Evolutionary conservation across 2,888 invertebrate species (phyloP).

Genomic region (Napeogenes sylphis): DNA sequence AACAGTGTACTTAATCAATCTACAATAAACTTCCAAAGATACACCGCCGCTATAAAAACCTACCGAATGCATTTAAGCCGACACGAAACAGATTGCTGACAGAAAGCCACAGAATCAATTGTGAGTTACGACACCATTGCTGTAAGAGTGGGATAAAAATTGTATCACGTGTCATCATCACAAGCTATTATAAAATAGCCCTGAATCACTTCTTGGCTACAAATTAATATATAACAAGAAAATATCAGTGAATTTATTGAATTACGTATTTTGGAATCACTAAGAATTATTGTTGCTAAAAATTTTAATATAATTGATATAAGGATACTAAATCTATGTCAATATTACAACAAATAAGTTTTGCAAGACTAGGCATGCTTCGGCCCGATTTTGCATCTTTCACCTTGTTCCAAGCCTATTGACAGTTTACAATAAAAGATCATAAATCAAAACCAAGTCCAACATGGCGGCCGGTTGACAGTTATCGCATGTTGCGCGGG

Average conservation of each 20-base stretch:
- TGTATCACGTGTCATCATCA: constrained; percentile 2
- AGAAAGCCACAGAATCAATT: constrained; percentile 31
- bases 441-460: constrained; percentile 72
- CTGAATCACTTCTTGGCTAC: too few relatives aligned
- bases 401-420: constrained; percentile 42
- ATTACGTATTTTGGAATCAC: too few relatives aligned
- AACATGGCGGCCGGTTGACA: constrained; percentile 71
- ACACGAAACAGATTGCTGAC: constrained; percentile 24
- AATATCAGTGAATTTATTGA: too few relatives aligned
- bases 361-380: neutral
- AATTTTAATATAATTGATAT: too few relatives aligned
- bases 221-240: too few relatives aligned
- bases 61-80: constrained; percentile 4
- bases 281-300: too few relatives aligned
- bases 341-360: neutral
- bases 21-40: too few relatives aligned
- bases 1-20: constrained; percentile 2
- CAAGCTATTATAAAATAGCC: neutral
- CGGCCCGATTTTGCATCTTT: constrained; percentile 7
- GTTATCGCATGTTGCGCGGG: constrained; percentile 72
- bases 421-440: constrained; percentile 62
- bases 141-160: constrained; percentile 4
- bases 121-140: constrained; percentile 22
- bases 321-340: neutral
- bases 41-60: too few relatives aligned